phyloP scores from a whole-genome alignment of 2,797 vertebrate species.

The Knipowitschia caucasica region DNA sequence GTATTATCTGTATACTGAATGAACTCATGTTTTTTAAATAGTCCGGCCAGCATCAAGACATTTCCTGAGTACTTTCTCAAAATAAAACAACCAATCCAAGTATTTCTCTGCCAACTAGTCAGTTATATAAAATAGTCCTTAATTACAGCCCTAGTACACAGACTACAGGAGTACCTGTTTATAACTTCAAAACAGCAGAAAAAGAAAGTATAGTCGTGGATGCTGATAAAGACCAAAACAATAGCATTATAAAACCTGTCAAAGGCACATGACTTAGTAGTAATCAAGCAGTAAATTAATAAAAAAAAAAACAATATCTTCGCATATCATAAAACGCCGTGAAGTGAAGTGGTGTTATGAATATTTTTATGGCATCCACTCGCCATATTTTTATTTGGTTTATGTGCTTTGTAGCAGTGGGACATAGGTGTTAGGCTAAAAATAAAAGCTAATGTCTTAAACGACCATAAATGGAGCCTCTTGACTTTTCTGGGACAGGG shows the following conservation, averaged over 20 bases:
- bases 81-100: no score
- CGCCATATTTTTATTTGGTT: no score
- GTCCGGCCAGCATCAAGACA: no score
- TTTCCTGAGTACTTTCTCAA: no score
- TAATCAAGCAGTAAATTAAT: neutral
- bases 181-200: neutral
- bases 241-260: neutral
- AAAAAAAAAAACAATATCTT: neutral
- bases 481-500: neutral
- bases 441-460: neutral
- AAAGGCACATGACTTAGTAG: neutral
- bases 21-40: no score
- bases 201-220: neutral
- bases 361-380: neutral
- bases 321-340: no score
- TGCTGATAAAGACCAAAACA: neutral
- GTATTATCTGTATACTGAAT: no score
- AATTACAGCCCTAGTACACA: no score
- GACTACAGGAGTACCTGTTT: no score
- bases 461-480: neutral
- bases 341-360: neutral
- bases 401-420: neutral
- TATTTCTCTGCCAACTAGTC: no score
- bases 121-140: no score
- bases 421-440: slow-evolving; percentile 1